Evolutionary conservation across 2,797 vertebrate genomes (phyloP).

Genomic region (Vireo griseus): DNA sequence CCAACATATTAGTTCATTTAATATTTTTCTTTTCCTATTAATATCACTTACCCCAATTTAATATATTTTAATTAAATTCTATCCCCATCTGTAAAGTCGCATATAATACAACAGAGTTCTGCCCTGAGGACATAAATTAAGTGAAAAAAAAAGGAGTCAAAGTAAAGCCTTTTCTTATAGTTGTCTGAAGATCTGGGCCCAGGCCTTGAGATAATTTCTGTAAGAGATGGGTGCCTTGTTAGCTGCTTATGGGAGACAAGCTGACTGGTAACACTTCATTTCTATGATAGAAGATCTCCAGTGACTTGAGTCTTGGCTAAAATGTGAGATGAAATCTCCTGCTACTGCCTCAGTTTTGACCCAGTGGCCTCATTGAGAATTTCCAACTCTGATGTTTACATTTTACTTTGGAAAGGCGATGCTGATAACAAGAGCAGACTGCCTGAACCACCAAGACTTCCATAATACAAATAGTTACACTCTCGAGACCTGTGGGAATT

Average conservation of each 20-base stretch:
- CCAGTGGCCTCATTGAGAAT: background rate
- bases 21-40: background rate
- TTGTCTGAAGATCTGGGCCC: background rate
- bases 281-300: accelerated
- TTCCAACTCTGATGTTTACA: background rate
- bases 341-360: background rate
- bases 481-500: background rate
- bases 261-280: background rate
- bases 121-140: background rate
- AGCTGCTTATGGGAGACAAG: background rate
- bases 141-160: background rate
- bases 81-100: background rate
- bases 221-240: background rate
- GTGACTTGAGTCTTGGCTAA: background rate
- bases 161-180: background rate
- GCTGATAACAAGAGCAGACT: background rate
- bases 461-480: background rate
- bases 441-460: background rate
- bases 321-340: background rate
- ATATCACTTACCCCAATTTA: background rate
- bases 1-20: background rate
- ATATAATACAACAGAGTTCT: background rate
- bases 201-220: background rate
- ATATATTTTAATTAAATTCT: background rate
- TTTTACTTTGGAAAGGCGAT: background rate